Evolutionary conservation across 2,888 invertebrate genomes (phyloP).

Genomic region (Lasioglossum vierecki): DNA sequence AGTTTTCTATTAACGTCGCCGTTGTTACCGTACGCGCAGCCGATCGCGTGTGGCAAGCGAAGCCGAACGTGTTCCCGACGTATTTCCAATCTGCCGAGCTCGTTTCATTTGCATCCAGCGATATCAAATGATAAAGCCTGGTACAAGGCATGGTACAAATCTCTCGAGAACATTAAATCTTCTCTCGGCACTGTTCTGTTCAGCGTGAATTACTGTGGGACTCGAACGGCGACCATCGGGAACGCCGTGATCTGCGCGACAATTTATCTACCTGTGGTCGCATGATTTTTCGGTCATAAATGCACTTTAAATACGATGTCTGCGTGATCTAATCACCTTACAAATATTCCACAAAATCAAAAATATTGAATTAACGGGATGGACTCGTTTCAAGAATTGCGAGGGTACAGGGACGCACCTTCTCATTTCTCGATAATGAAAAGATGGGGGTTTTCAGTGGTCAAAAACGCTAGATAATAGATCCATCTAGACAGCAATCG

Average conservation of each 20-base stretch:
- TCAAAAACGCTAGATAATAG: too few relatives aligned
- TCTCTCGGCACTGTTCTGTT: constrained; percentile 10
- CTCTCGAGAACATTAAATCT: constrained; percentile 23
- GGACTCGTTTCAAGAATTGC: too few relatives aligned
- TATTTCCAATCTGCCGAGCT: neutral
- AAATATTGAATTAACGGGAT: neutral
- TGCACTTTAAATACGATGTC: neutral
- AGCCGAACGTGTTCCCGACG: constrained; percentile 14
- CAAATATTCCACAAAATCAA: neutral
- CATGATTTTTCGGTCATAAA: neutral
- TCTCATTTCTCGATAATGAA: too few relatives aligned
- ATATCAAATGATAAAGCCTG: constrained; percentile 27
- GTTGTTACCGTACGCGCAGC: neutral
- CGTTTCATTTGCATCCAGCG: constrained; percentile 33
- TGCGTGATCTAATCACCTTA: neutral
- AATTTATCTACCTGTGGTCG: neutral
- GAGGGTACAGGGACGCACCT: too few relatives aligned
- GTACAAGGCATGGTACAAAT: constrained; percentile 9
- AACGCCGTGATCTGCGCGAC: neutral
- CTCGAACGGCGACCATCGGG: neutral
- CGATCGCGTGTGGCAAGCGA: constrained; percentile 49
- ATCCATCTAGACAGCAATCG: too few relatives aligned
- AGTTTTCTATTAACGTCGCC: constrained; percentile 33
- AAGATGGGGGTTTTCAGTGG: too few relatives aligned
- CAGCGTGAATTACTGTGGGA: constrained; percentile 8